Conservation (phyloP, 2,888 invertebrate genomes). For the Salpingus planirostris region DNA sequence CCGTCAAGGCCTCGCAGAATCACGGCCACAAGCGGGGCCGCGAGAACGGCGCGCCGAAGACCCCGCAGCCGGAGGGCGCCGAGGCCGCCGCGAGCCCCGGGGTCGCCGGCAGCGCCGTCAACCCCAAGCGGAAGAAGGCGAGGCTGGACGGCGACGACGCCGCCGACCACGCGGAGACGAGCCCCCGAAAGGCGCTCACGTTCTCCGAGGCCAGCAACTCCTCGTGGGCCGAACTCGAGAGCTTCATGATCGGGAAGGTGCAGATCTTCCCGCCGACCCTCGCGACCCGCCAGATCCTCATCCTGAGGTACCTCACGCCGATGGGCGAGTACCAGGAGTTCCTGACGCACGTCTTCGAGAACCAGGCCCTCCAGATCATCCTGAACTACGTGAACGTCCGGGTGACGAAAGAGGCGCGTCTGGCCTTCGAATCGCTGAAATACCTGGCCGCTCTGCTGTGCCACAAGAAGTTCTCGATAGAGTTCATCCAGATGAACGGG, state of each 20-base stretch:
- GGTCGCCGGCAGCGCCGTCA: slow-evolving; percentile 23
- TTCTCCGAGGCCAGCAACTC: slow-evolving; percentile 65
- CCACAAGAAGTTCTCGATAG: slow-evolving; percentile 96
- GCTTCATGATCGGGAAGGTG: slow-evolving; percentile 80
- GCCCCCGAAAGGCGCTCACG: slow-evolving; percentile 17
- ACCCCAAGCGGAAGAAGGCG: slow-evolving; percentile 3
- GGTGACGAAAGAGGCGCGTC: slow-evolving; percentile 79
- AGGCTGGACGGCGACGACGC: not conserved
- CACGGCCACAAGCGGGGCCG: no score
- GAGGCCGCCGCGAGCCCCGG: slow-evolving; percentile 27
- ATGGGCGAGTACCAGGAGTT: slow-evolving; percentile 99
- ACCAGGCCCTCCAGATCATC: slow-evolving; percentile 83
- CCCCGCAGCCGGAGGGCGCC: no score
- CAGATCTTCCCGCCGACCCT: slow-evolving; percentile 83
- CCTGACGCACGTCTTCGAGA: slow-evolving; percentile 86
- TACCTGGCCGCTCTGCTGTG: slow-evolving; percentile 90
- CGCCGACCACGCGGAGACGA: no score
- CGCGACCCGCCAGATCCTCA: slow-evolving; percentile 85
- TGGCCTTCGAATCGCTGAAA: slow-evolving; percentile 94
- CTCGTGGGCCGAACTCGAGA: slow-evolving; percentile 86
- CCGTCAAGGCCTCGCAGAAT: slow-evolving; percentile 19
- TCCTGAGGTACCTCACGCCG: slow-evolving; percentile 88
- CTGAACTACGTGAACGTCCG: slow-evolving; percentile 83
- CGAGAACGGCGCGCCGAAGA: no score
- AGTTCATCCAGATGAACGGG: slow-evolving; percentile 86